These are phyloP conservation scores for Jordanella pulchra DNA, from an alignment of 2,797 vertebrate species.

Conservation along the genomic window DNA sequence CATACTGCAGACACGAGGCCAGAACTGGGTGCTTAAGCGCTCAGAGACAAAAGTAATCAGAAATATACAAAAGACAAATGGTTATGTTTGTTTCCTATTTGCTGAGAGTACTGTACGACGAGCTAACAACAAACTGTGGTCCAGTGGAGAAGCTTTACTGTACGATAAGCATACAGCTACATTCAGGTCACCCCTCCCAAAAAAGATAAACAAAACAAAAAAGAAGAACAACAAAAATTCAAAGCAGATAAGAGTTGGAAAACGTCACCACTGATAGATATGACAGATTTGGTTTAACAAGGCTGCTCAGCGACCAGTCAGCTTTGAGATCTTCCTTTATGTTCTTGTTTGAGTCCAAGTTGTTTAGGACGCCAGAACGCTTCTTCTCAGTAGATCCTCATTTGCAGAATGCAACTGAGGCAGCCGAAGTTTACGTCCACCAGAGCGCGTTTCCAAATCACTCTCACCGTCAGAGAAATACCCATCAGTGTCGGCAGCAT, in stretches of 20 bases:
- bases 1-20: slow-evolving; percentile 63
- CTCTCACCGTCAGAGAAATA: slow-evolving; percentile 95
- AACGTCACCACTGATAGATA: slow-evolving; percentile 45
- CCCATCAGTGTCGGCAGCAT: slow-evolving; percentile 86
- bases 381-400: slow-evolving; percentile 92
- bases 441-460: slow-evolving; percentile 83
- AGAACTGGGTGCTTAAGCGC: slow-evolving; percentile 49
- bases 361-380: slow-evolving; percentile 91
- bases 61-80: slow-evolving; percentile 38
- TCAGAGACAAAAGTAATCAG: slow-evolving; percentile 41
- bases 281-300: slow-evolving; percentile 66
- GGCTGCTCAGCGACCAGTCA: slow-evolving; percentile 56
- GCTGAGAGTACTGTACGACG: slow-evolving; percentile 45
- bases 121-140: slow-evolving; percentile 42
- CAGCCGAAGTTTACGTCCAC: slow-evolving; percentile 80
- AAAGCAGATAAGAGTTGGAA: slow-evolving; percentile 56
- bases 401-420: slow-evolving; percentile 85
- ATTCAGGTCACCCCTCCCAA: slow-evolving; percentile 61
- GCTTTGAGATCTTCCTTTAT: slow-evolving; percentile 43
- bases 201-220: too few species aligned
- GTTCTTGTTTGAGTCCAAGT: slow-evolving; percentile 30
- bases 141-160: slow-evolving; percentile 60
- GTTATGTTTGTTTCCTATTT: slow-evolving; percentile 58
- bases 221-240: slow-evolving; percentile 20
- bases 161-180: slow-evolving; percentile 68